These are phyloP conservation scores for Micoletzkya japonica DNA, from an alignment of 2,888 invertebrate genomes.

Conservation along the genomic window DNA sequence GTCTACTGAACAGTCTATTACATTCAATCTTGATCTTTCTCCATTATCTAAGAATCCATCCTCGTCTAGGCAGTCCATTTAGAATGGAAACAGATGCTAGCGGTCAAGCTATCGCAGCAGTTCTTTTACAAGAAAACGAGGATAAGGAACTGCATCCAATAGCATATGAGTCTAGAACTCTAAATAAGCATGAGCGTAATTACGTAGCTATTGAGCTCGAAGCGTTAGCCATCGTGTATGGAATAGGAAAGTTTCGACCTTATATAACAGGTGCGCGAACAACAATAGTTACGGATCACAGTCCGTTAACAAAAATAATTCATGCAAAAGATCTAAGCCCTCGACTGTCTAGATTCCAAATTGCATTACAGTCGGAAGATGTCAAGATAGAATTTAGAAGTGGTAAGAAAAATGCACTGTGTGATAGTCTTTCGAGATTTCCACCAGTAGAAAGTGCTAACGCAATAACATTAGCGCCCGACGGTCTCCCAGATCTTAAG, in stretches of 20 bases:
- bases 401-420: neutral
- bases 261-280: neutral
- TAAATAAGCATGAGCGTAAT: neutral
- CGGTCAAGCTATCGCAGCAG: neutral
- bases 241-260: neutral
- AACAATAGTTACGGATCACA: neutral
- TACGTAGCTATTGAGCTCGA: neutral
- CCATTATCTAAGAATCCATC: too few species aligned
- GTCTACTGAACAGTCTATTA: too few species aligned
- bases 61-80: too few species aligned
- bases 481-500: neutral
- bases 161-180: neutral
- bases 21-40: too few species aligned
- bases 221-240: neutral
- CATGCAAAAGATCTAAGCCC: neutral
- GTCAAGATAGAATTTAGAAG: neutral
- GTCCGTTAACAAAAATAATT: neutral
- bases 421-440: neutral
- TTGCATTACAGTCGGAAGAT: neutral
- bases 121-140: neutral
- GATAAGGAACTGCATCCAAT: neutral
- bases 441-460: neutral
- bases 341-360: neutral
- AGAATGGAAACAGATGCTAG: neutral
- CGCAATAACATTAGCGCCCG: neutral